These are phyloP conservation scores for Argyra leucocephala DNA, from an alignment of 2,888 invertebrate species.

Conservation along the genomic window DNA sequence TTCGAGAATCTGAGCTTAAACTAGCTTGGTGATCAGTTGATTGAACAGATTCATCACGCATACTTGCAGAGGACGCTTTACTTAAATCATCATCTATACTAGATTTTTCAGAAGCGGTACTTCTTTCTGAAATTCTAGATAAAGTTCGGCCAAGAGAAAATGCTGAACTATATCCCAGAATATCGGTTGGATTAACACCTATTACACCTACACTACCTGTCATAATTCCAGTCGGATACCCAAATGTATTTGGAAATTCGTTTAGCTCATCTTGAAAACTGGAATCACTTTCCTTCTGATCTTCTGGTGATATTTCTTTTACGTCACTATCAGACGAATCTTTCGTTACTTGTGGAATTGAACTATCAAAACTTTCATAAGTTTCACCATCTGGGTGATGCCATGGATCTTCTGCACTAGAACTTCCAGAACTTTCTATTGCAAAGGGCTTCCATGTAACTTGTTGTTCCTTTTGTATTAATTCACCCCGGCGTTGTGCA, in stretches of 20 bases:
- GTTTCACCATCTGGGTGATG: slow-evolving; percentile 65
- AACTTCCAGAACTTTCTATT: slow-evolving; percentile 75
- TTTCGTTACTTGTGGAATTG: slow-evolving; percentile 31
- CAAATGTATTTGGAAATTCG: slow-evolving; percentile 65
- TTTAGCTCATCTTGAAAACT: slow-evolving; percentile 67
- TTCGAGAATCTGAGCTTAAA: slow-evolving; percentile 73
- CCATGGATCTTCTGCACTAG: slow-evolving; percentile 76
- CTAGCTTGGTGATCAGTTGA: slow-evolving; percentile 80
- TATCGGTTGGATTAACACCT: slow-evolving; percentile 53
- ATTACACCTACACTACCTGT: slow-evolving; percentile 47
- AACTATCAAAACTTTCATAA: slow-evolving; percentile 48
- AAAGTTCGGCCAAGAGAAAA: slow-evolving; percentile 68
- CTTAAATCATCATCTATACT: slow-evolving; percentile 79
- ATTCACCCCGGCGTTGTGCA: slow-evolving; percentile 54
- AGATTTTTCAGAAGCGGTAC: slow-evolving; percentile 79
- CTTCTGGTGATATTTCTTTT: slow-evolving; percentile 48
- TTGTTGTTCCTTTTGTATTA: slow-evolving; percentile 55
- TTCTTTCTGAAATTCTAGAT: slow-evolving; percentile 77
- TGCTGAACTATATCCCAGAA: slow-evolving; percentile 62
- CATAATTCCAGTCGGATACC: slow-evolving; percentile 51
- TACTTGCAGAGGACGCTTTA: slow-evolving; percentile 74
- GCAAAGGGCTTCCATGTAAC: slow-evolving; percentile 77
- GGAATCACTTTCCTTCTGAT: slow-evolving; percentile 50
- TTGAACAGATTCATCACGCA: slow-evolving; percentile 72
- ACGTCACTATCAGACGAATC: slow-evolving; percentile 41